Evolutionary conservation across 2,113 vertebrate species (phyloP), one percentile per base, ranked within the genome.

Genomic region (Monopterus albus): DNA sequence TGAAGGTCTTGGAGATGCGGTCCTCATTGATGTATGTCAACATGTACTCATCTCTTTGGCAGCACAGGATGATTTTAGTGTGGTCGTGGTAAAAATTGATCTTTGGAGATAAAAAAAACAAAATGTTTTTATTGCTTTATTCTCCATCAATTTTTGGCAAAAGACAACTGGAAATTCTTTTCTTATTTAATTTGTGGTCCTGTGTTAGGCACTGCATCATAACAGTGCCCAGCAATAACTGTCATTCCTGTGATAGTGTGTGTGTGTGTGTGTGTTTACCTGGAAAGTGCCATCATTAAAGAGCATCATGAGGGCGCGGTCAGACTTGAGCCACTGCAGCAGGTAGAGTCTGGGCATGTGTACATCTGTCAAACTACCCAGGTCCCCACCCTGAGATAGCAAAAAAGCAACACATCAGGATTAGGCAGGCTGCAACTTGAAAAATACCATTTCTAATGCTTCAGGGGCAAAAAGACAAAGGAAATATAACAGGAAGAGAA

Each of bases 41-140:
- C 71, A 98, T 91, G 84, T 98, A 97, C 51, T 98, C 97, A 8
- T 98, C 96, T 61, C 75, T 95, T 82, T 96, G 95, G 88, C 91
- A 97, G 70, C 96, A 97, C 78, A 99, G 94, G 49, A 99, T 98
- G 50, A 99, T 95, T 90, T 99, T 99, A 0, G 98, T 99, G 89
- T 99, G 98, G 87, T 99, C 97, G 0, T 99, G 98, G 79, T 99
- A 99, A 86, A 99, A 99, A 81, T 99, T 99, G 62, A 99, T 96
- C 98, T 99, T 65, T 43, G 70, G 80, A 73, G 63, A 39, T 7
- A 2, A 78, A 76, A 21, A 45, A 35, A 33, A 57, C 42, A 11
- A 21, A 5, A 2, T 3, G 29, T 5, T 10, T 13, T 45, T 20
- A 29, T 60, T 25, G 12, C 15, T 36, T 18, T 4, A 15, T 35